phyloP scores from a whole-genome alignment of 2,797 vertebrate genomes.

The Rhinogobio ventralis region DNA sequence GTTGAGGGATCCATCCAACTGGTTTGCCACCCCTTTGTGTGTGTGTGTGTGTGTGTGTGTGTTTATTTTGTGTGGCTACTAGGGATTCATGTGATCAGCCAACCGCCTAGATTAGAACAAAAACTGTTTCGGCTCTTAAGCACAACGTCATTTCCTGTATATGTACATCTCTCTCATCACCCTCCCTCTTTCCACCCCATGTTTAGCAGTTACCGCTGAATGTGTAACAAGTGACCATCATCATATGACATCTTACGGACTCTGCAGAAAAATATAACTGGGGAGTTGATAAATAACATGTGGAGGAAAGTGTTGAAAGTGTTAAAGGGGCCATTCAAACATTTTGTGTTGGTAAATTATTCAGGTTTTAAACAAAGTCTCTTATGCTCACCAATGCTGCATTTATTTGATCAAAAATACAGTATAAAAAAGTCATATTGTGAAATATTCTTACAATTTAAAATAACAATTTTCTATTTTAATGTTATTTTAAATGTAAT shows the following conservation, averaged over 20 bases:
- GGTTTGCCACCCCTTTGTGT: conserved; percentile 29
- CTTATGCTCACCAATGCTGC: background rate
- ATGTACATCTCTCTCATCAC: background rate
- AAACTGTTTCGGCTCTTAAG: conserved; percentile 45
- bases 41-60: conserved; percentile 3
- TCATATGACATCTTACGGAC: conserved; percentile 49
- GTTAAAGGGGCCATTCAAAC: background rate
- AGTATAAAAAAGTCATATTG: background rate
- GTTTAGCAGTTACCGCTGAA: conserved; percentile 52
- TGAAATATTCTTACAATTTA: background rate
- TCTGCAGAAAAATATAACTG: conserved; percentile 18
- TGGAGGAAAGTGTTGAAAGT: background rate
- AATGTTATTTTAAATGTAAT: background rate
- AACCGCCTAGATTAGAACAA: conserved; percentile 39
- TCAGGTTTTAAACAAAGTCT: background rate
- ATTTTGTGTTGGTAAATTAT: background rate
- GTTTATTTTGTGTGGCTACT: conserved; percentile 33
- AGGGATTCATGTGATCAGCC: conserved; percentile 50
- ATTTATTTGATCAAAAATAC: background rate
- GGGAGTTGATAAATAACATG: conserved; percentile 24
- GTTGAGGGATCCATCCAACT: conserved; percentile 24
- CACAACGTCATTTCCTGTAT: conserved; percentile 50
- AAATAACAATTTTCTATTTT: background rate
- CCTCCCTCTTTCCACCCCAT: conserved; percentile 5
- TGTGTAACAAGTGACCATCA: conserved; percentile 50